Percentiles rank a stretch among this genome's conserved stretches.
Evolutionary conservation across 92 coral and sea anemone genomes (phyloP).

Genomic region (Hydrozoanthus gracilis): DNA sequence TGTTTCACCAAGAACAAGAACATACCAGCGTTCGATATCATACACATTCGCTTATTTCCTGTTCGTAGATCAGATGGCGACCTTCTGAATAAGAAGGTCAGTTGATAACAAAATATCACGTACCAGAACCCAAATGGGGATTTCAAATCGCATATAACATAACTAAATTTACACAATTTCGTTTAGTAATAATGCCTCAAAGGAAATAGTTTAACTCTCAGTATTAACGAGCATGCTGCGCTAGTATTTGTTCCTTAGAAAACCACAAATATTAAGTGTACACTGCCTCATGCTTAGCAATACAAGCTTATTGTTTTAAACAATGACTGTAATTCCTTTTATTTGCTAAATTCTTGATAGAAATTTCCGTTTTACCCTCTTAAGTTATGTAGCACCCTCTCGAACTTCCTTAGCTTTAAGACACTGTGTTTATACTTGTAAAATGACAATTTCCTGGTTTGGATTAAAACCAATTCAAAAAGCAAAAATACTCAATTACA

Average conservation of each 20-base stretch:
- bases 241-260: background rate
- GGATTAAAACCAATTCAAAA: background rate
- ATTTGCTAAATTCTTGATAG: slow-evolving; percentile 12
- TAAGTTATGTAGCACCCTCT: slow-evolving; percentile 13
- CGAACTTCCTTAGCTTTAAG: background rate
- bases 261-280: background rate
- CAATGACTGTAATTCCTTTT: slow-evolving; percentile 7
- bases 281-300: background rate
- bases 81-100: slow-evolving; percentile 20
- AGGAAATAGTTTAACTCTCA: background rate
- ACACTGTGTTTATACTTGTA: slow-evolving; percentile 30
- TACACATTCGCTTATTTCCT: background rate
- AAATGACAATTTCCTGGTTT: slow-evolving; percentile 42
- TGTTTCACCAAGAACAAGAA: background rate
- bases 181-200: background rate
- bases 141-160: no score
- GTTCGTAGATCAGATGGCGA: background rate
- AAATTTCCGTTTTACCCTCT: slow-evolving; percentile 21
- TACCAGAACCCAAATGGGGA: background rate
- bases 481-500: background rate
- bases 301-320: slow-evolving; percentile 1
- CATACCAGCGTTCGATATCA: background rate
- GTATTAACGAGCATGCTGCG: no score
- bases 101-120: slow-evolving; percentile 21
- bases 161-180: background rate